These are phyloP conservation scores for Congeria kusceri DNA, from an alignment of 2,888 invertebrate species.

Conservation along the genomic window DNA sequence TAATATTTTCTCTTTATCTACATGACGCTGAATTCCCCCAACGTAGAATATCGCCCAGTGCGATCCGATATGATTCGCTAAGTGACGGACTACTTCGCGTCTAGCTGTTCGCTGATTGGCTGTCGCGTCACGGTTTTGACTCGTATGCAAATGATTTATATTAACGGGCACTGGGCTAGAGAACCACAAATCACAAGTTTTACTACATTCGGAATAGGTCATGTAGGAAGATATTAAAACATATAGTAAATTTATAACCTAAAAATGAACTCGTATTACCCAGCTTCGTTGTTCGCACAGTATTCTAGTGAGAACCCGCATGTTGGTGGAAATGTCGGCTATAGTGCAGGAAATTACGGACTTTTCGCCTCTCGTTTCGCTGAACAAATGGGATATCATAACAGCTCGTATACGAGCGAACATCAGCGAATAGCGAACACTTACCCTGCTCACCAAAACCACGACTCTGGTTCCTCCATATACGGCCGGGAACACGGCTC, in stretches of 20 bases:
- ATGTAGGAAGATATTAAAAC: conserved; percentile 79
- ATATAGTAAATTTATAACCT: conserved; percentile 75
- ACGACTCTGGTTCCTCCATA: conserved; percentile 51
- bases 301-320: conserved; percentile 80
- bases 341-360: conserved; percentile 77
- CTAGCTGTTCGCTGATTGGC: conserved; percentile 74
- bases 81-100: conserved; percentile 64
- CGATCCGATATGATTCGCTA: conserved; percentile 47
- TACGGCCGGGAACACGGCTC: conserved; percentile 56
- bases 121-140: conserved; percentile 68
- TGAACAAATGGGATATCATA: conserved; percentile 76
- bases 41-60: conserved; percentile 49
- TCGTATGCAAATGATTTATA: conserved; percentile 81
- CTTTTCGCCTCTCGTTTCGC: conserved; percentile 79
- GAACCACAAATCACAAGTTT: conserved; percentile 81
- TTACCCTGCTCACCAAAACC: conserved; percentile 70
- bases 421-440: conserved; percentile 68
- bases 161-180: conserved; percentile 76
- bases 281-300: conserved; percentile 80
- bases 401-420: conserved; percentile 65
- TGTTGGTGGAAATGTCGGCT: conserved; percentile 76
- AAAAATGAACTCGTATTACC: conserved; percentile 82
- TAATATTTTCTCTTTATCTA: too few species aligned
- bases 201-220: conserved; percentile 75
- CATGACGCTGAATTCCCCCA: conserved; percentile 1